Evolutionary conservation across 2,113 vertebrate species (phyloP), one percentile per base, ranked within the genome.

Genomic region (Pica pica): DNA sequence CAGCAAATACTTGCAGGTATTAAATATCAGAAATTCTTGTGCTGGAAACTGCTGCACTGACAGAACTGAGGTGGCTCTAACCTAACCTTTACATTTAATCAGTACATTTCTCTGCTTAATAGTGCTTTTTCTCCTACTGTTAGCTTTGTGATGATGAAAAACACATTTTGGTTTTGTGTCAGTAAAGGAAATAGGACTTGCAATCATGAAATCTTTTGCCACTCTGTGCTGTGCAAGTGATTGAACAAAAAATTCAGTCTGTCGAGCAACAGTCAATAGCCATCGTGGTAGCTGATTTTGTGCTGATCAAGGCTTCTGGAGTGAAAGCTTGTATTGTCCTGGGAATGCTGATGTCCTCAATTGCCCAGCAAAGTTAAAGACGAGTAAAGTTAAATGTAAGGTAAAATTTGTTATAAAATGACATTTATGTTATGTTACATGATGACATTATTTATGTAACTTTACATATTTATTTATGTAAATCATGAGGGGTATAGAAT

Each of bases 131-230:
- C 23, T 94, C 42, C 41, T 61, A 16, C 37, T 94, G 26, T 70
- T 90, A 80, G 46, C 59, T 71, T 95, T 92, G 55, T 67, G 55
- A 60, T 95, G 41, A 61, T 82, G 42, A 90, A 90, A 91, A 81
- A 16, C 39, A 35, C 68, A 56, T 60, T 65, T 86, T 82, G 57
- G 3, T 42, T 94, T 52, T 57, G 4, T 92, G 76, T 39, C 35
- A 74, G 44, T 64, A 46, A 69, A 57, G 71, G 82, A 73, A 84
- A 77, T 55, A 49, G 53, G 46, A 41, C 64, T 77, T 83, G 37
- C 41, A 90, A 86, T 96, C 71, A 53, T 77, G 49, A 89, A 89
- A 84, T 89, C 41, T 80, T 82, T 78, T 81, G 12, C 37, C 46
- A 46, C 19, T 63, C 39, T 67, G 23, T 53, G 37, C 49, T 42